Evolutionary conservation across 2,113 vertebrate genomes (phyloP), one percentile per base, ranked within the genome.

Genomic region (Myotis lucifugus): DNA sequence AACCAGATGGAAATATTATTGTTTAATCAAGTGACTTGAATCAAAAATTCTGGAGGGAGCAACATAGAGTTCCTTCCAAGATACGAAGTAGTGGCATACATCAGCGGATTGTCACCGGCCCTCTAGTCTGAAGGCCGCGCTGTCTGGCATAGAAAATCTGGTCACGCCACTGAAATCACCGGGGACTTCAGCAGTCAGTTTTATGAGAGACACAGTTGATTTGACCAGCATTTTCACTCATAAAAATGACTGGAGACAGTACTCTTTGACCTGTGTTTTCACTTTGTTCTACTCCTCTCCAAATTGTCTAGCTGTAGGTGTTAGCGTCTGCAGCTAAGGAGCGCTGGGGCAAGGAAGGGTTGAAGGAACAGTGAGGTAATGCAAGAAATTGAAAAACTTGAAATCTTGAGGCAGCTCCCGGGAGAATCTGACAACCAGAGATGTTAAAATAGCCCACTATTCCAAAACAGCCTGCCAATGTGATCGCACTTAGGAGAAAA

Each of bases 221-320:
- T 14, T 59, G 69, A 82, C 34, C 90, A 90, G 64, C 6, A 77
- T 59, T 95, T 96, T 94, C 77, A 91, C 34, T 76, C 27, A 56
- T 25, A 91, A 74, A 95, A 90, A 88, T 92, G 82, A 94, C 69
- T 79, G 48, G 23, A 93, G 89, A 93, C 52, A 46, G 46, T 37
- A 25, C 6, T 85, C 81, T 90, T 46, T 95, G 72, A 93, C 48
- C 19, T 89, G 7, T 87, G 59, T 82, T 85, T 93, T 89, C 19
- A 37, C 70, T n/a, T 87, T 70, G 46, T 73, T 70, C 73, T 64
- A 27, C 12, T 94, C 48, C 81, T 83, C 87, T 94, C 86, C 74
- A 88, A 95, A 90, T 46, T 88, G 29, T 87, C 48, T 78, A 72
- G 34, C 21, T 86, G 48, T 50, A 72, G 29, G n/a, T 86, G 23